Percentiles rank a stretch among this genome's conserved stretches.
Conservation (phyloP, 2,888 invertebrate species). For the Thymelicus acteon region DNA sequence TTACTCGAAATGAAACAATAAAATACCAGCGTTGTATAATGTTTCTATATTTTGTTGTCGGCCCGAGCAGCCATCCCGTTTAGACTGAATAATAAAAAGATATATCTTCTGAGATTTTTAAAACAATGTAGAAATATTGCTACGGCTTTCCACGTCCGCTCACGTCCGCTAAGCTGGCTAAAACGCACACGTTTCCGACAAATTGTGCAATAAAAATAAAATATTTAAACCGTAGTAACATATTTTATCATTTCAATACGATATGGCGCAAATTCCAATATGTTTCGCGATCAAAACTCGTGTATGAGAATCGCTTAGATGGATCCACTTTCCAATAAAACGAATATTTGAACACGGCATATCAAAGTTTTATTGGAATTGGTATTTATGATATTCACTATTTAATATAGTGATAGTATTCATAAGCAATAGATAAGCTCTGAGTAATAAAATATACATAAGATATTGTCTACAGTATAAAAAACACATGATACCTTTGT, state of each 20-base stretch:
- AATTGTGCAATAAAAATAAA: slow-evolving; percentile 38
- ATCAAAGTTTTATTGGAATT: background rate
- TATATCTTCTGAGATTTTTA: slow-evolving; percentile 37
- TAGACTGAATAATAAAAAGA: slow-evolving; percentile 36
- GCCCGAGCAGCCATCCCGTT: slow-evolving; percentile 22
- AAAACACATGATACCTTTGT: too few species aligned
- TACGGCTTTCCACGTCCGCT: slow-evolving; percentile 21
- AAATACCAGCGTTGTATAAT: slow-evolving; percentile 30
- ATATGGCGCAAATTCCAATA: slow-evolving; percentile 28
- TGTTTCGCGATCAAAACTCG: slow-evolving; percentile 15
- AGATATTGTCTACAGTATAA: too few species aligned
- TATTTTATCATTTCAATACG: slow-evolving; percentile 37
- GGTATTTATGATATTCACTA: background rate
- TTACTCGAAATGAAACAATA: slow-evolving; percentile 34
- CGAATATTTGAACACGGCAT: slow-evolving; percentile 14
- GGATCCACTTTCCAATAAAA: slow-evolving; percentile 22
- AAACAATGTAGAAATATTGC: slow-evolving; percentile 38
- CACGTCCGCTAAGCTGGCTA: slow-evolving; percentile 36
- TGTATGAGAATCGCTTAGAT: slow-evolving; percentile 23
- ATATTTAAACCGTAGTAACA: slow-evolving; percentile 32
- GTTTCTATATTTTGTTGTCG: slow-evolving; percentile 35
- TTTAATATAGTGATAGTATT: background rate
- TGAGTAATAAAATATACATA: too few species aligned
- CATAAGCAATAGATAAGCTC: background rate
- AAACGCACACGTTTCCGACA: slow-evolving; percentile 35